These are phyloP conservation scores for Calidris pygmaea DNA, from an alignment of 2,113 vertebrate species.

Conservation along the genomic window DNA sequence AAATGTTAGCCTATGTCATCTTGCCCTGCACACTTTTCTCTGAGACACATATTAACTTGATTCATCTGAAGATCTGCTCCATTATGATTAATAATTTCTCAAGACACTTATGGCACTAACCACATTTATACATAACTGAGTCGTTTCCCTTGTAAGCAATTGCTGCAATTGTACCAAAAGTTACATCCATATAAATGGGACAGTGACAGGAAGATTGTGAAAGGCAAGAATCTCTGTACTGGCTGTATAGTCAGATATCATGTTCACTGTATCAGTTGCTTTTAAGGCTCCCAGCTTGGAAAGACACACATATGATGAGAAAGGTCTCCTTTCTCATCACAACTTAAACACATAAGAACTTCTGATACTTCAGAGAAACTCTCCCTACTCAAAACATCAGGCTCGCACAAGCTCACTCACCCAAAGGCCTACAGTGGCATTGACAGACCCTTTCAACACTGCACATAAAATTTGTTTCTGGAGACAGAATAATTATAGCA, in stretches of 20 bases:
- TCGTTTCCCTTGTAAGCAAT: background rate
- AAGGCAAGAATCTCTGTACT: background rate
- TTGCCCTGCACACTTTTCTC: background rate
- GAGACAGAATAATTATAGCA: background rate
- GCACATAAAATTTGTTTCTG: background rate
- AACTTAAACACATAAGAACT: background rate
- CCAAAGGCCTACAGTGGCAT: background rate
- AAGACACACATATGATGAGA: background rate
- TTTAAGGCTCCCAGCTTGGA: background rate
- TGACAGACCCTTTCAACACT: background rate
- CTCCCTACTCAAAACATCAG: background rate
- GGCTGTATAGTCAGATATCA: background rate
- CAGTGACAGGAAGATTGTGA: background rate
- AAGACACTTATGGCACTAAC: background rate
- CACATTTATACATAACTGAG: background rate
- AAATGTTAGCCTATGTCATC: background rate
- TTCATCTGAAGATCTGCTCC: background rate
- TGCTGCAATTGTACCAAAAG: background rate
- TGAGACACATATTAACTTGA: background rate
- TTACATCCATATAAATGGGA: background rate
- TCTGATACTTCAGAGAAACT: background rate
- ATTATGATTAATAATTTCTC: conserved; percentile 1
- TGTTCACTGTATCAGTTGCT: background rate
- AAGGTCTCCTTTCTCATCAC: background rate
- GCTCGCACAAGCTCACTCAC: background rate